Percentiles rank a stretch among this genome's conserved stretches.
These are phyloP conservation scores for Erpornis zantholeuca DNA, from an alignment of 2,113 vertebrate species.

Conservation along the genomic window DNA sequence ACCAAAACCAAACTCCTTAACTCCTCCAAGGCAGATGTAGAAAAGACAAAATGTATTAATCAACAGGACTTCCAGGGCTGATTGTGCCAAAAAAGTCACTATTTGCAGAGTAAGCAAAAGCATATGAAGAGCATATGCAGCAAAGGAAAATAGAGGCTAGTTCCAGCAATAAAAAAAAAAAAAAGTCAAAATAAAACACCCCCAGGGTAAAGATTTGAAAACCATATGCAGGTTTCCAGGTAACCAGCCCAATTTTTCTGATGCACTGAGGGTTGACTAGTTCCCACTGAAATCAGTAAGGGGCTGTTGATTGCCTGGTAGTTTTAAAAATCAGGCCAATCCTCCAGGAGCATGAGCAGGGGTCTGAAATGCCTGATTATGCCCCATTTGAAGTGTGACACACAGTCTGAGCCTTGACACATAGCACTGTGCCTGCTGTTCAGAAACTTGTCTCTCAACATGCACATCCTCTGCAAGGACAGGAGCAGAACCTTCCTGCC, in stretches of 20 bases:
- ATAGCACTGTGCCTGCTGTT: background rate
- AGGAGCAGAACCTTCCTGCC: background rate
- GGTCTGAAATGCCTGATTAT: slow-evolving; percentile 5
- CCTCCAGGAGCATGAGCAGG: background rate
- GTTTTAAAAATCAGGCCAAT: slow-evolving; percentile 24
- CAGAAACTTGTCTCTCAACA: background rate
- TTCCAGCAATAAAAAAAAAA: background rate
- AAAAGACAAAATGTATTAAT: background rate
- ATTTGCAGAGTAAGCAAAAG: background rate
- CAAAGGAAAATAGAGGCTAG: background rate
- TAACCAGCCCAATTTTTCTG: slow-evolving; percentile 1
- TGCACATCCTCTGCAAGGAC: background rate
- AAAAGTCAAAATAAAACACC: background rate
- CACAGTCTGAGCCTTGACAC: background rate
- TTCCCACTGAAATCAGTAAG: background rate
- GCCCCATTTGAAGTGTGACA: background rate
- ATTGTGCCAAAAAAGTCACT: background rate
- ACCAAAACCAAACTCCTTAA: background rate
- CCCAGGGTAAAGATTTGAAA: background rate
- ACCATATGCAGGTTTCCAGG: background rate
- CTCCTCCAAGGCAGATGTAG: background rate
- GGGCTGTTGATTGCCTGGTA: background rate
- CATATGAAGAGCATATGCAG: background rate
- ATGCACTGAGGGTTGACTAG: background rate
- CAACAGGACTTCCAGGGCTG: background rate